Evolutionary conservation across 1,140 invertebrate species (phyloP).

Genomic region (Drosophila baimaii): DNA sequence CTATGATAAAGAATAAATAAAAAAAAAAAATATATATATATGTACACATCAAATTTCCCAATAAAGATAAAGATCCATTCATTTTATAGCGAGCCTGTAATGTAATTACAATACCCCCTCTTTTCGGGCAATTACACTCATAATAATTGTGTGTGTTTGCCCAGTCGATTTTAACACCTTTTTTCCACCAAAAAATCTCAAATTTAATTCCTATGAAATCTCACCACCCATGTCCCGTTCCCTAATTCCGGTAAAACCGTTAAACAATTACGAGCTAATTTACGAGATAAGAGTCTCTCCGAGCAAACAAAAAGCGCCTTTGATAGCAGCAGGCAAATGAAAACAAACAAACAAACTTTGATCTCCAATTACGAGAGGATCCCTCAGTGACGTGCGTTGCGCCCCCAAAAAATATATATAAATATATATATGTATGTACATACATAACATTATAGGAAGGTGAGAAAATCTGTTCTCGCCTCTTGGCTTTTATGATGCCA

Average conservation of each 20-base stretch:
- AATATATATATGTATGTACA: background rate
- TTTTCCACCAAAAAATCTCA: constrained; percentile 12
- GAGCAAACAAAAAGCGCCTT: constrained; percentile 27
- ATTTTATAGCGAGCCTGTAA: too few species aligned
- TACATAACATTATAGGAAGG: constrained; percentile 19
- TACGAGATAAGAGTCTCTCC: constrained; percentile 31
- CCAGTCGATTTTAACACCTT: constrained; percentile 12
- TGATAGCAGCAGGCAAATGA: constrained; percentile 39
- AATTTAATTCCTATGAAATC: constrained; percentile 12
- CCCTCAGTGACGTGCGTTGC: constrained; percentile 35
- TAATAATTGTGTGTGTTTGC: constrained; percentile 7
- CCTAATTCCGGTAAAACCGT: constrained; percentile 44
- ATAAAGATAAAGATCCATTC: background rate
- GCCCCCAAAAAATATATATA: constrained; percentile 13
- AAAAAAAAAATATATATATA: too few species aligned
- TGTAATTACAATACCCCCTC: background rate
- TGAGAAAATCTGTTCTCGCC: constrained; percentile 46
- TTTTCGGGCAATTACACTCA: too few species aligned
- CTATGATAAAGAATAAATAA: too few species aligned
- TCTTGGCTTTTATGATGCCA: constrained; percentile 40
- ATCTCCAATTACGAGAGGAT: constrained; percentile 45
- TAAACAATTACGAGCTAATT: constrained; percentile 42
- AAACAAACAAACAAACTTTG: constrained; percentile 49
- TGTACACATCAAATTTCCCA: too few species aligned
- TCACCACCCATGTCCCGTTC: constrained; percentile 18